Evolutionary conservation across 2,888 invertebrate species (phyloP).

Genomic region (Drosophila macrospina): DNA sequence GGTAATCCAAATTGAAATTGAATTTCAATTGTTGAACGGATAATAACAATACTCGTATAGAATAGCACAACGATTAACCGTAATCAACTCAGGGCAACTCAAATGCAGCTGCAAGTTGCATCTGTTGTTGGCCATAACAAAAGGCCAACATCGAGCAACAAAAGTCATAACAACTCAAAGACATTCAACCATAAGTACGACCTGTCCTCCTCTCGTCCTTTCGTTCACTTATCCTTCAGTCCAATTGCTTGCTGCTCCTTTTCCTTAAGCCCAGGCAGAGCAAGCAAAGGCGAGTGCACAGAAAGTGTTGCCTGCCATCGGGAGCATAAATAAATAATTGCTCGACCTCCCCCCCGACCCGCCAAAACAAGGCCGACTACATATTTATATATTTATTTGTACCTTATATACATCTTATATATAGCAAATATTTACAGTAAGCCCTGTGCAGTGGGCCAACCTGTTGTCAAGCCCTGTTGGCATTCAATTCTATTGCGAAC

Average conservation of each 20-base stretch:
- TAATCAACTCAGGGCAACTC: neutral
- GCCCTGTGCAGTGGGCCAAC: neutral
- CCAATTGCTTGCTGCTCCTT: neutral
- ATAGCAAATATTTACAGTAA: neutral
- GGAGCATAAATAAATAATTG: conserved; percentile 57
- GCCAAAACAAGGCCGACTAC: neutral
- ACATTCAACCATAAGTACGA: neutral
- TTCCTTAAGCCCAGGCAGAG: neutral
- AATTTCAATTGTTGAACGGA: conserved; percentile 3
- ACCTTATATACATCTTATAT: neutral
- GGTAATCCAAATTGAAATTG: neutral
- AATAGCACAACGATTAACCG: neutral
- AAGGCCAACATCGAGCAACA: neutral
- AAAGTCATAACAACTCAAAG: conserved; percentile 11
- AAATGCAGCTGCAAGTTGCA: conserved; percentile 22
- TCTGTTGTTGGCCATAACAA: conserved; percentile 10
- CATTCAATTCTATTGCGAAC: conserved; percentile 5
- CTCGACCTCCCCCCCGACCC: conserved; percentile 2
- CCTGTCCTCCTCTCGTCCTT: neutral
- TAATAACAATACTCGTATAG: neutral
- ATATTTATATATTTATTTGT: neutral
- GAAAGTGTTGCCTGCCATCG: conserved; percentile 28
- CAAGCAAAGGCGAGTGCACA: conserved; percentile 6
- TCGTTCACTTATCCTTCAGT: too few relatives aligned
- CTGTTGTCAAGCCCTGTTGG: neutral